phyloP scores from a whole-genome alignment of 2,113 vertebrate species.

The Nipponia nippon region DNA sequence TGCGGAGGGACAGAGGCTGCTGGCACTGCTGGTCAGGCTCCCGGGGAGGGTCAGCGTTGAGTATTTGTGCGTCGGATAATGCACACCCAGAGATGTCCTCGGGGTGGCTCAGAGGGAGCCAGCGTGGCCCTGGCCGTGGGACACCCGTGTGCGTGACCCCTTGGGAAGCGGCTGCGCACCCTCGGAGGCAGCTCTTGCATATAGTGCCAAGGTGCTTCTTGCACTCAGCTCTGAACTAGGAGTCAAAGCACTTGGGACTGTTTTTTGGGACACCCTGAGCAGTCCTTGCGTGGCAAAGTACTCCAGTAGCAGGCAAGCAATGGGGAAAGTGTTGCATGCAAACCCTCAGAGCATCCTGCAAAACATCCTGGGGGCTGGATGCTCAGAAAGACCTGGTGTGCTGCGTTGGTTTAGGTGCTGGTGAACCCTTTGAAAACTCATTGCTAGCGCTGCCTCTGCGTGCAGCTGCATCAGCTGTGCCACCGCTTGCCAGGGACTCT shows the following conservation, averaged over 20 bases:
- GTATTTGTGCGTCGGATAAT: background rate
- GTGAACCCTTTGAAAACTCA: background rate
- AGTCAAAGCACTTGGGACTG: background rate
- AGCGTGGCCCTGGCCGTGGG: fast-evolving
- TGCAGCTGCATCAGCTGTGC: slow-evolving; percentile 7
- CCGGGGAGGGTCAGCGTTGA: fast-evolving
- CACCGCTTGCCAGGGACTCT: background rate
- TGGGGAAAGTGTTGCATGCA: fast-evolving
- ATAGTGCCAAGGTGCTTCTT: background rate
- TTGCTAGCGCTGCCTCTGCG: background rate
- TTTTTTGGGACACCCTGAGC: background rate
- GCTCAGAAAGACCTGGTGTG: background rate
- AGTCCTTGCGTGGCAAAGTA: fast-evolving
- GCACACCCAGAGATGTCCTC: background rate
- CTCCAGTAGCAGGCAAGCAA: fast-evolving
- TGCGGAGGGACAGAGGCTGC: background rate
- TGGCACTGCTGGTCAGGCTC: background rate
- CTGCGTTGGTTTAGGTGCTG: background rate
- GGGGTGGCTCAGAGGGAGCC: background rate
- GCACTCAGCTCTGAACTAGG: background rate
- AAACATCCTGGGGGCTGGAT: background rate
- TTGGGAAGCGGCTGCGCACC: fast-evolving
- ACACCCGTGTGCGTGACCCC: background rate
- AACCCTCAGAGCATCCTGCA: background rate
- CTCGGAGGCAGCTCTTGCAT: background rate